Evolutionary conservation across 2,113 vertebrate genomes (phyloP), one percentile per base, ranked within the genome.

Genomic region (Cynoglossus semilaevis): DNA sequence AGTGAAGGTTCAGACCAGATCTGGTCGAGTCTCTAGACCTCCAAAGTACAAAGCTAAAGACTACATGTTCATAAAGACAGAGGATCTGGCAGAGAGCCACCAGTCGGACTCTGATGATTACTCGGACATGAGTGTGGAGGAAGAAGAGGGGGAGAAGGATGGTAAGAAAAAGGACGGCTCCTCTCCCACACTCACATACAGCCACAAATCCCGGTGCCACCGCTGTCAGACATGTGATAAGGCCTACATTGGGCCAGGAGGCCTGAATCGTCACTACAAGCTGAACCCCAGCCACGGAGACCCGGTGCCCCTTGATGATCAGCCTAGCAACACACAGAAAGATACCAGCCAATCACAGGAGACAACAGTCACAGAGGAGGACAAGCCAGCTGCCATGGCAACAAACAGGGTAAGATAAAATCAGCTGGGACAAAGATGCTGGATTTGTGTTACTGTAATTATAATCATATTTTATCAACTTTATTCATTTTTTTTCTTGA

Each of bases 61-160:
- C 81, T 99, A 97, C 74, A 98, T 94, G 61, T 99, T 99, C 83
- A 98, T 99, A 62, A 98, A 94, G 83, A 96, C 88, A 0, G 93
- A 97, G 77, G 95, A 97, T 77, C 74, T 98, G 71, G 96, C 94
- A 0, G 94, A 97, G 0, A 88, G 93, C 55, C 94, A 92, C 77
- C 92, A 86, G 51, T 98, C 95, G 0, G 96, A 96, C 85, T 99
- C 96, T 0, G 97, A 98, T n/a, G 97, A 99, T 70, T 99, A 98
- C 58, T 93, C 94, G 0, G 97, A 99, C 63, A 89, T 96, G 63
- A 98, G 92, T 0, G 79, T 92, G 74, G 97, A 96, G 70, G 97
- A 98, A 1, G 96, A 97, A 22, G 89, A 84, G 9, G 83, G 81
- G 4, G 90, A 85, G 11, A 29, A 29, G 22, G 22, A 29, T 6